Percentiles rank a stretch among this genome's conserved stretches.
Evolutionary conservation across 2,888 invertebrate genomes (phyloP).

Genomic region (Dasysyrphus albostriatus): DNA sequence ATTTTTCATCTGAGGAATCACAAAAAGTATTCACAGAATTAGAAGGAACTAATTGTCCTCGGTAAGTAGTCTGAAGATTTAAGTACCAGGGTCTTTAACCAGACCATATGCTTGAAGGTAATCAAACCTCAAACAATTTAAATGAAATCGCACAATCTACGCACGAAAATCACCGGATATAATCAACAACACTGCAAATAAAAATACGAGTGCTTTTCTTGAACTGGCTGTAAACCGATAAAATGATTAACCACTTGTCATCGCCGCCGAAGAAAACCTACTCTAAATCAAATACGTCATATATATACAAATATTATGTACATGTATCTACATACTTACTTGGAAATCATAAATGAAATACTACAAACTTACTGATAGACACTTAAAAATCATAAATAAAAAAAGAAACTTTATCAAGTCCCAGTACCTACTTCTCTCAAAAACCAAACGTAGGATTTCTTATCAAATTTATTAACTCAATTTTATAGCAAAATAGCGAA

Average conservation of each 20-base stretch:
- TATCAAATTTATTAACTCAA: conserved; percentile 70
- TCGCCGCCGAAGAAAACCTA: conserved; percentile 16
- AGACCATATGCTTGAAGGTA: neutral
- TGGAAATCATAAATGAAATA: conserved; percentile 7
- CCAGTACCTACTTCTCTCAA: conserved; percentile 50
- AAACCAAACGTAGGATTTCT: conserved; percentile 59
- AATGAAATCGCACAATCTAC: neutral
- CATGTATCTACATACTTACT: neutral
- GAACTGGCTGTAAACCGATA: conserved; percentile 49
- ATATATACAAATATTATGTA: neutral
- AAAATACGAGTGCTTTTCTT: conserved; percentile 49
- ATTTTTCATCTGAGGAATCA: no score
- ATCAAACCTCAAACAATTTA: neutral
- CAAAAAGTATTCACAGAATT: no score
- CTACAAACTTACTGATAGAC: conserved; percentile 75
- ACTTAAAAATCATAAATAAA: conserved; percentile 79
- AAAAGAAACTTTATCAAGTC: conserved; percentile 41
- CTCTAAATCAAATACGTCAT: neutral
- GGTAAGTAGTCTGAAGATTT: neutral
- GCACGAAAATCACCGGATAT: conserved; percentile 35
- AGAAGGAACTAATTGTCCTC: neutral
- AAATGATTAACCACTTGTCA: conserved; percentile 63
- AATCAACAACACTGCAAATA: conserved; percentile 30
- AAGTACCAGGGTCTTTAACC: neutral
- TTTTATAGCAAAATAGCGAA: conserved; percentile 58